Evolutionary conservation across 2,797 vertebrate genomes (phyloP).

Genomic region (Heterohyrax brucei): DNA sequence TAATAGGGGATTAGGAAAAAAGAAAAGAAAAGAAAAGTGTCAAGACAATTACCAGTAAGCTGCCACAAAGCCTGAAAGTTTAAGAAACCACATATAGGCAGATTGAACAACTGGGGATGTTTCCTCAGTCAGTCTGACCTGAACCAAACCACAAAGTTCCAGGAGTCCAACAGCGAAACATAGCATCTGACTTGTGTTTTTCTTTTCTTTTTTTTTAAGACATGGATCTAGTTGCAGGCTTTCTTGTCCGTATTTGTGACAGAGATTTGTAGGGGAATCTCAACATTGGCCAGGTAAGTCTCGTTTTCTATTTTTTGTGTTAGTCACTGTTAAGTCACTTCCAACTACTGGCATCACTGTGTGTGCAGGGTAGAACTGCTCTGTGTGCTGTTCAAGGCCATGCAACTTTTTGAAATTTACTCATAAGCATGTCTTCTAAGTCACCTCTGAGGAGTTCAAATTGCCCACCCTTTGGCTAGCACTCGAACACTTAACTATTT

Average conservation of each 20-base stretch:
- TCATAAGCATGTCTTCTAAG: too few species aligned
- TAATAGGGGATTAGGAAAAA: not conserved
- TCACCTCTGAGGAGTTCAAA: too few species aligned
- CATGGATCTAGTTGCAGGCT: not conserved
- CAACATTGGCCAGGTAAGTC: not conserved
- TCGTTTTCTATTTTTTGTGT: constrained; percentile 6
- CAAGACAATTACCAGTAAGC: not conserved
- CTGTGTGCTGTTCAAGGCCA: too few species aligned
- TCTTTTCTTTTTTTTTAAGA: not conserved
- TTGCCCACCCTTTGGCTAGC: too few species aligned
- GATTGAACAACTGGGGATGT: not conserved
- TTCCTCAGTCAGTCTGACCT: not conserved
- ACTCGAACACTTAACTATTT: too few species aligned
- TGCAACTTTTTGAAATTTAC: too few species aligned
- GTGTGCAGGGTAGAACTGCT: too few species aligned
- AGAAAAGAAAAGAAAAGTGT: not conserved
- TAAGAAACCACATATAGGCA: not conserved
- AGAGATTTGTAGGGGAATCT: constrained; percentile 25
- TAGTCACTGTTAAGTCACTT: too few species aligned
- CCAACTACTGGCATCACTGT: too few species aligned
- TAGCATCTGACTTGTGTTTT: not conserved
- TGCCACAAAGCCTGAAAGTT: not conserved
- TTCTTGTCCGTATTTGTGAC: not conserved
- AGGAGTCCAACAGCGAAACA: not conserved
- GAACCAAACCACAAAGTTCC: not conserved